These are phyloP conservation scores for Colinus virginianus DNA, from an alignment of 2,113 vertebrate species.

Conservation along the genomic window DNA sequence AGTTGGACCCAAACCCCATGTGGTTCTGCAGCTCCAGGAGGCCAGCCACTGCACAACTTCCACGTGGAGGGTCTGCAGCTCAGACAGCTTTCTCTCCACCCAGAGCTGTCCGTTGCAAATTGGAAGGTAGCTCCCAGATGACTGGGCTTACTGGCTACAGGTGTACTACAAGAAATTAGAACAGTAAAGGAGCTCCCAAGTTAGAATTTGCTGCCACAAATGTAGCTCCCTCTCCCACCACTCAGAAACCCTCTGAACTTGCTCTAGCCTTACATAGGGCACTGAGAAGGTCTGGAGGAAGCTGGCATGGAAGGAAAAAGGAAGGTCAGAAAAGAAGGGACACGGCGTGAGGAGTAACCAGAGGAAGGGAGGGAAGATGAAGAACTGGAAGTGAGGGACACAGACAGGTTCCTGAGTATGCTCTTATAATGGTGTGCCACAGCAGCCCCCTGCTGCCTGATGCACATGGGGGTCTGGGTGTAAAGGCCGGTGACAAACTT, in stretches of 20 bases:
- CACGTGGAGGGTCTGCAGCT: background rate
- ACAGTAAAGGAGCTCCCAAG: background rate
- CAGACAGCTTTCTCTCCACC: background rate
- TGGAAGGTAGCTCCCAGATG: background rate
- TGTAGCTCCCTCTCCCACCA: background rate
- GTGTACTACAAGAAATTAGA: background rate
- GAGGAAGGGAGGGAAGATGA: background rate
- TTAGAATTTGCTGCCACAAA: background rate
- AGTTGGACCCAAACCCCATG: background rate
- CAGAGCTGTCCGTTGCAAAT: background rate
- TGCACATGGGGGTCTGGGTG: background rate
- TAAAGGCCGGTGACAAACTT: background rate
- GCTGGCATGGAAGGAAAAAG: background rate
- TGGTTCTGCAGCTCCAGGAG: background rate
- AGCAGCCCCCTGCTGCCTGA: background rate
- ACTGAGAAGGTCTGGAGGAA: background rate
- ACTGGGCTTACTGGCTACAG: rapidly evolving
- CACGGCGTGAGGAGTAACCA: background rate
- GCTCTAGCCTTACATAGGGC: background rate
- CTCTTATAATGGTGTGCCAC: background rate
- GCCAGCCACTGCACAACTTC: background rate
- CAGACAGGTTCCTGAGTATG: background rate
- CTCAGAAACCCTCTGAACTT: background rate
- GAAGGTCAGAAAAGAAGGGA: background rate
- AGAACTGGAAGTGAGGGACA: background rate